phyloP scores from a whole-genome alignment of 2,888 invertebrate genomes.

The Gnatocerus cornutus region DNA sequence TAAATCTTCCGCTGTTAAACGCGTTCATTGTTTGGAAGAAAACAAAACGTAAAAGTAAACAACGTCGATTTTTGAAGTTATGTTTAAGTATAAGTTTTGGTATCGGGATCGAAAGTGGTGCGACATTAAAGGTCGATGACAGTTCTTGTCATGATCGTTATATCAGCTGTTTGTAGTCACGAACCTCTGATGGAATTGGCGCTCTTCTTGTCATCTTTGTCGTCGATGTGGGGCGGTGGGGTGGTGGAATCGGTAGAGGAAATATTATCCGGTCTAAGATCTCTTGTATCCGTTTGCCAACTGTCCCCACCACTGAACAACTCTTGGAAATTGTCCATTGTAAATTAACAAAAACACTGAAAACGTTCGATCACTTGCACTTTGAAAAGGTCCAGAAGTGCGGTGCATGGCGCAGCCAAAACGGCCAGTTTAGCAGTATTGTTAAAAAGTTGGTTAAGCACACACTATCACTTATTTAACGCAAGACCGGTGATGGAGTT shows the following conservation, averaged over 20 bases:
- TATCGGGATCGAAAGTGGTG: too few relatives aligned
- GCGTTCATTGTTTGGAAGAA: neutral
- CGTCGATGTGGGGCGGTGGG: conserved; percentile 67
- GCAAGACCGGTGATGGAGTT: conserved; percentile 40
- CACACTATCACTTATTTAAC: conserved; percentile 33
- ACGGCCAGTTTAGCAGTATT: conserved; percentile 13
- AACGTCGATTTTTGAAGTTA: neutral
- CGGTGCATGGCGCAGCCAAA: conserved; percentile 60
- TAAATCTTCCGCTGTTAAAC: conserved; percentile 9
- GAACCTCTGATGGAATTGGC: conserved; percentile 81
- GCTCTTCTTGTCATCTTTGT: conserved; percentile 75
- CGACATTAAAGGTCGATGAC: conserved; percentile 36
- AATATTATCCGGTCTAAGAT: conserved; percentile 59
- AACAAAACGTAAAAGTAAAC: conserved; percentile 9
- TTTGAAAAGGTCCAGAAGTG: conserved; percentile 41
- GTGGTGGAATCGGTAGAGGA: conserved; percentile 76
- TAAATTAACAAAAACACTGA: conserved; percentile 55
- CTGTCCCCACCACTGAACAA: conserved; percentile 68
- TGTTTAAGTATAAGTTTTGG: conserved; percentile 5
- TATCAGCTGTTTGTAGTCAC: conserved; percentile 39
- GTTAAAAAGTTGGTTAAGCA: neutral
- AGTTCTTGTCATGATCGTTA: conserved; percentile 38
- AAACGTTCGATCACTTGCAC: conserved; percentile 57
- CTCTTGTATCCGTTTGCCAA: conserved; percentile 60
- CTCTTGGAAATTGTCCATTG: conserved; percentile 72